Conservation (phyloP, 1,140 invertebrate genomes). For the Sarcophaga bullata region DNA sequence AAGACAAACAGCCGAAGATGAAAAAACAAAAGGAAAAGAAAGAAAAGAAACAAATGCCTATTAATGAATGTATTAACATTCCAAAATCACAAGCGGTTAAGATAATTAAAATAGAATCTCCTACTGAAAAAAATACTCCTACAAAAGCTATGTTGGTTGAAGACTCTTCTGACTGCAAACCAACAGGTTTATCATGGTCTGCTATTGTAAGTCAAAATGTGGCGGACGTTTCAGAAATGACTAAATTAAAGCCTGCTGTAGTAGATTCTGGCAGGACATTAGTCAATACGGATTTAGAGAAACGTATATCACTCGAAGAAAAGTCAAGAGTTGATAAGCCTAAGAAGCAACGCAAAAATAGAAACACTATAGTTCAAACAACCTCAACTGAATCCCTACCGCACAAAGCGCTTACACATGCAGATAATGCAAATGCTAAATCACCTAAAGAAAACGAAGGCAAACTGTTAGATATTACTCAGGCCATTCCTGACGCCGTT, state of each 20-base stretch:
- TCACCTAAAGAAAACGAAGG: too few species aligned
- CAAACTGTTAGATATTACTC: too few species aligned
- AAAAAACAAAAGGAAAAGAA: background rate
- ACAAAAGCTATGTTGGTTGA: background rate
- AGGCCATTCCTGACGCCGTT: background rate
- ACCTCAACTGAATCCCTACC: too few species aligned
- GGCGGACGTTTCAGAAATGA: conserved; percentile 9
- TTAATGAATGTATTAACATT: too few species aligned
- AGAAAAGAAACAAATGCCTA: background rate
- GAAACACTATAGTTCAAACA: too few species aligned
- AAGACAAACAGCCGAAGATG: background rate
- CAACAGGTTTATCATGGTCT: conserved; percentile 44
- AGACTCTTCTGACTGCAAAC: background rate
- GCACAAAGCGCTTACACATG: too few species aligned
- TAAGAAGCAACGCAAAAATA: background rate
- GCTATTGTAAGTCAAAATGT: conserved; percentile 45
- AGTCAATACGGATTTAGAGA: background rate
- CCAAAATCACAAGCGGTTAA: too few species aligned
- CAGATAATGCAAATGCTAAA: too few species aligned
- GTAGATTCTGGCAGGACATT: background rate
- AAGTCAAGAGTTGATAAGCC: background rate
- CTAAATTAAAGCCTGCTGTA: background rate
- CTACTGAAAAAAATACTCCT: background rate
- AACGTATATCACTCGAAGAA: background rate
- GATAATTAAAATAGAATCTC: too few species aligned